A percentile compares a stretch with the other conserved stretches of the same genome.
Evolutionary conservation across 2,797 vertebrate genomes (phyloP).

Genomic region (Falco biarmicus): DNA sequence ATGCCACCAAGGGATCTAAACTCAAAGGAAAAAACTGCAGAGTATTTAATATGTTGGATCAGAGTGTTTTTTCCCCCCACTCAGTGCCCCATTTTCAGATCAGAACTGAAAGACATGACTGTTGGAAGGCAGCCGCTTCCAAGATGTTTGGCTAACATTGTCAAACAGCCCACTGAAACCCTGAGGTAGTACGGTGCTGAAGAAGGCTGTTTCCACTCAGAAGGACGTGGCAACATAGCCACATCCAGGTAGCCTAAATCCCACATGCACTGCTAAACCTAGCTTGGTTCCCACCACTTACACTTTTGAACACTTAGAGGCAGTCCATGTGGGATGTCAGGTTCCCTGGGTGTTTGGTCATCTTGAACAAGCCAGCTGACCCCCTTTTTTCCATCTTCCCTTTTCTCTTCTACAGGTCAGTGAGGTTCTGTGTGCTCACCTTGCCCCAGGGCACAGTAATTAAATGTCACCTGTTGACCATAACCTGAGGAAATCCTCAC

Average conservation of each 20-base stretch:
- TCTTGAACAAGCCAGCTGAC: neutral
- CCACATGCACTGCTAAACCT: neutral
- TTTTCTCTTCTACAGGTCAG: neutral
- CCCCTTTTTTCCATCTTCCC: neutral
- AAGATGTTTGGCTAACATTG: neutral
- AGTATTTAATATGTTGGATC: neutral
- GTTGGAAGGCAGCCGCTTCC: neutral
- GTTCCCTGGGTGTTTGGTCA: neutral
- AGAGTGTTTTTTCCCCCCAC: neutral
- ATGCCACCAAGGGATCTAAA: neutral
- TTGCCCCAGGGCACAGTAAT: neutral
- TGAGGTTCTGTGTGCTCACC: neutral
- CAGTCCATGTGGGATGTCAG: neutral
- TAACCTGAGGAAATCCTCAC: neutral
- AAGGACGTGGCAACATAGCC: rapidly evolving
- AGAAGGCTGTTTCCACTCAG: no score
- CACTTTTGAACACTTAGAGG: neutral
- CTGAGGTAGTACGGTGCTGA: rapidly evolving
- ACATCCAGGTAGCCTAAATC: neutral
- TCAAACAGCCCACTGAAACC: neutral
- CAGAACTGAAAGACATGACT: neutral
- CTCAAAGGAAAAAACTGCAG: neutral
- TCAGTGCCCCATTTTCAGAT: neutral
- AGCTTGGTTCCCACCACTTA: neutral
- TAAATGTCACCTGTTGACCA: neutral